Percentiles rank a stretch among this genome's conserved stretches.
These are phyloP conservation scores for Carlito syrichta DNA, from an alignment of 2,113 vertebrate genomes.

Conservation along the genomic window DNA sequence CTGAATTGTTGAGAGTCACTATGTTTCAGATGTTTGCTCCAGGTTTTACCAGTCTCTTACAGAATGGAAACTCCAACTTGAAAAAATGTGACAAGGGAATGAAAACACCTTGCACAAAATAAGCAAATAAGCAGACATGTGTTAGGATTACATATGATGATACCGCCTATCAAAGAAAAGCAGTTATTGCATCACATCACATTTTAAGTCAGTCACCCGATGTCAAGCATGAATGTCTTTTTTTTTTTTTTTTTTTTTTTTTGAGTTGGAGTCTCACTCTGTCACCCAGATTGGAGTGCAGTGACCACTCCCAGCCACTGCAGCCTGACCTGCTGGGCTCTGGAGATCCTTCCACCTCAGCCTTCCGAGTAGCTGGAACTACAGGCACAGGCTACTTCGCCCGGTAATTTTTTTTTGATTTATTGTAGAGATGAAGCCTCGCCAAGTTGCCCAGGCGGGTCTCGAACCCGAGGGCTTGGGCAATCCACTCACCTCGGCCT, in stretches of 20 bases:
- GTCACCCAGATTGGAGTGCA: background rate
- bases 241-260: background rate
- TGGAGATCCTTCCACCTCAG: background rate
- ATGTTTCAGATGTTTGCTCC: background rate
- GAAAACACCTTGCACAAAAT: background rate
- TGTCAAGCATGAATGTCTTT: background rate
- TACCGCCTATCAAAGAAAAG: background rate
- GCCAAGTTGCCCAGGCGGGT: too few relatives aligned
- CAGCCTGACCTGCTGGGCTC: background rate
- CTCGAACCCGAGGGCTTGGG: too few relatives aligned
- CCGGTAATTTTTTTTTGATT: too few relatives aligned
- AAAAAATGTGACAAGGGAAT: background rate
- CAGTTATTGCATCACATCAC: fast-evolving
- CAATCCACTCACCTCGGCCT: background rate
- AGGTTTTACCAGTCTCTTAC: background rate
- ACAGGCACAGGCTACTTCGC: fast-evolving
- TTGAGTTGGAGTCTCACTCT: background rate
- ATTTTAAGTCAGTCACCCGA: background rate
- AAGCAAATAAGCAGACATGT: background rate
- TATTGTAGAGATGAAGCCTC: too few relatives aligned
- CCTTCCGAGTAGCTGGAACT: background rate
- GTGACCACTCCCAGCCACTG: background rate
- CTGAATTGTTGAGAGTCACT: background rate
- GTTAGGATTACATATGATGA: background rate
- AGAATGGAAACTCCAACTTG: background rate